These are phyloP conservation scores for Parapristionchus giblindavisi DNA, from an alignment of 2,888 invertebrate genomes.

Conservation along the genomic window DNA sequence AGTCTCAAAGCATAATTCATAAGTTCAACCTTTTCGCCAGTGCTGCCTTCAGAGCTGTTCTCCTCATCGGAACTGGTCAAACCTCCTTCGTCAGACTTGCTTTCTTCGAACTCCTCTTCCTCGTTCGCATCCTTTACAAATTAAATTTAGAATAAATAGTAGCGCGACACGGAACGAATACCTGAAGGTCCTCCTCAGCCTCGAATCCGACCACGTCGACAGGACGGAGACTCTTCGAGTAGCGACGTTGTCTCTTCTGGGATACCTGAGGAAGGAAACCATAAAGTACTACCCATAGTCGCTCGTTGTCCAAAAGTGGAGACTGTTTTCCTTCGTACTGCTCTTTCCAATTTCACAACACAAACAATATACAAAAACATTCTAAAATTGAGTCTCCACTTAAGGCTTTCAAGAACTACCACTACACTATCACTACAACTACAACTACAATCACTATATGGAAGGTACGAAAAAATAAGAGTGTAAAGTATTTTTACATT, in stretches of 20 bases:
- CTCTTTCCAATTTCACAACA: too few relatives aligned
- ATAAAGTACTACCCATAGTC: too few relatives aligned
- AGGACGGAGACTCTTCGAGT: slow-evolving; percentile 63
- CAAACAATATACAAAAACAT: too few relatives aligned
- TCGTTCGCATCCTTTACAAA: slow-evolving; percentile 46
- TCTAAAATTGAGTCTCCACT: too few relatives aligned
- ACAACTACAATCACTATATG: too few relatives aligned
- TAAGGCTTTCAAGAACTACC: too few relatives aligned
- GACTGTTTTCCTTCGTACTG: too few relatives aligned
- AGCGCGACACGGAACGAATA: slow-evolving; percentile 39
- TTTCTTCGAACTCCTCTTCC: slow-evolving; percentile 46
- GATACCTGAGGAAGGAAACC: neutral
- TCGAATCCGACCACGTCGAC: slow-evolving; percentile 66
- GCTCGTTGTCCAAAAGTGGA: too few relatives aligned
- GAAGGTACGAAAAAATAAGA: too few relatives aligned
- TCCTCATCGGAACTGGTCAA: slow-evolving; percentile 13
- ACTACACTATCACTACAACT: too few relatives aligned
- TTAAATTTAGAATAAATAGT: neutral
- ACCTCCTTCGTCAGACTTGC: slow-evolving; percentile 42
- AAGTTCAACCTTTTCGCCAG: slow-evolving; percentile 28
- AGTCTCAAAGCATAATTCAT: neutral
- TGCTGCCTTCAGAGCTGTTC: slow-evolving; percentile 10
- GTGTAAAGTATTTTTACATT: too few relatives aligned
- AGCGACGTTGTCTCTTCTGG: slow-evolving; percentile 53
- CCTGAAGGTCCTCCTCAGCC: slow-evolving; percentile 62